Evolutionary conservation across 35 echinoderm and acorn worm species (phyloP).

Genomic region (Amphiura filiformis): DNA sequence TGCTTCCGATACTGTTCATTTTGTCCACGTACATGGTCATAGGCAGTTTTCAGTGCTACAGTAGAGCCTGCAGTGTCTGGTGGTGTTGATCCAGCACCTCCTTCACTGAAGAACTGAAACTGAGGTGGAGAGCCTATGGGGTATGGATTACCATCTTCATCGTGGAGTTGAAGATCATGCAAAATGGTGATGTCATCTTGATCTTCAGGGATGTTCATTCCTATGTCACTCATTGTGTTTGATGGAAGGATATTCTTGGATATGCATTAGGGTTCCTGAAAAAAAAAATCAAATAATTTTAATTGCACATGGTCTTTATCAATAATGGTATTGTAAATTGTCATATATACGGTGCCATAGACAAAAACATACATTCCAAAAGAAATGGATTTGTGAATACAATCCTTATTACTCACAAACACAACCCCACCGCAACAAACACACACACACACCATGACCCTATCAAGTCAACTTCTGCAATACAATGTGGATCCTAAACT

Average conservation of each 20-base stretch:
- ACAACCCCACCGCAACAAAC: too few relatives aligned
- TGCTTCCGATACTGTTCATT: background rate
- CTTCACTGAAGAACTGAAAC: background rate
- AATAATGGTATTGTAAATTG: too few relatives aligned
- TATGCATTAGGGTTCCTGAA: background rate
- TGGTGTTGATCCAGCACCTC: background rate
- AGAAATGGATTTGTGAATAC: too few relatives aligned
- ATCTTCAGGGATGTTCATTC: background rate
- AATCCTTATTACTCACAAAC: too few relatives aligned
- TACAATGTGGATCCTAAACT: too few relatives aligned
- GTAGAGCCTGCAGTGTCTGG: background rate
- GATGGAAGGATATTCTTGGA: background rate
- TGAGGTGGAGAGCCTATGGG: background rate
- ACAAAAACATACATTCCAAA: too few relatives aligned
- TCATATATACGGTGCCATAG: too few relatives aligned
- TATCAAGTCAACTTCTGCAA: too few relatives aligned
- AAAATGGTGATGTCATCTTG: conserved; percentile 1
- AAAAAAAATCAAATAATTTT: too few relatives aligned
- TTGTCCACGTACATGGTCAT: background rate
- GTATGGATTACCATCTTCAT: background rate
- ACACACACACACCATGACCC: too few relatives aligned
- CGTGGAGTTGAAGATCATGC: background rate
- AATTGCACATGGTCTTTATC: too few relatives aligned
- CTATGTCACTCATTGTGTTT: background rate
- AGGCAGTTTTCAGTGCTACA: background rate